Conservation (phyloP, 2,113 vertebrate genomes). For the Manacus vitellinus region DNA sequence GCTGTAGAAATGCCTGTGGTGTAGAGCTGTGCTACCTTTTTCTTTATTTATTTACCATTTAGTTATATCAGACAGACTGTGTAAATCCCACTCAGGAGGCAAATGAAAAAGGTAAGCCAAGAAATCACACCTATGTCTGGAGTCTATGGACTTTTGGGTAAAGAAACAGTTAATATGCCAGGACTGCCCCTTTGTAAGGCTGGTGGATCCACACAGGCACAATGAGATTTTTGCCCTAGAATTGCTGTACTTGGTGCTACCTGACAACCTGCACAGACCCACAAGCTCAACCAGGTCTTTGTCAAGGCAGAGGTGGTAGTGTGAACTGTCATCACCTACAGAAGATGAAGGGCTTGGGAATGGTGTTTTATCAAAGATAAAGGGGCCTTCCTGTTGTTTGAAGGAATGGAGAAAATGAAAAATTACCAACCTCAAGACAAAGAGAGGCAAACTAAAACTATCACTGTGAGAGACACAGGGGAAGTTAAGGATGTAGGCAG, state of each 20-base stretch:
- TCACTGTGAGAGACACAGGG: neutral
- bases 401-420: neutral
- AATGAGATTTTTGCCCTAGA: neutral
- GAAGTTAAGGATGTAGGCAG: neutral
- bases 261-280: neutral
- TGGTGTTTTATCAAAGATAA: neutral
- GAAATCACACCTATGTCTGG: neutral
- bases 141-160: neutral
- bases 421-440: neutral
- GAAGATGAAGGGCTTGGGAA: neutral
- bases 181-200: neutral
- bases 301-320: neutral
- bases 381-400: neutral
- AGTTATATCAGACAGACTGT: neutral
- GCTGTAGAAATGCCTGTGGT: neutral
- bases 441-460: neutral
- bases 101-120: neutral
- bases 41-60: neutral
- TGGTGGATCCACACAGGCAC: neutral
- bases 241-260: neutral
- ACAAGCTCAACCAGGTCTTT: neutral
- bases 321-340: neutral
- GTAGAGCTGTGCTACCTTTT: neutral
- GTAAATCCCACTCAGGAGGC: accelerated
- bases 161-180: neutral